Percentiles rank a stretch among this genome's conserved stretches.
phyloP scores from a whole-genome alignment of 2,113 vertebrate genomes.

The Puntigrus tetrazona region DNA sequence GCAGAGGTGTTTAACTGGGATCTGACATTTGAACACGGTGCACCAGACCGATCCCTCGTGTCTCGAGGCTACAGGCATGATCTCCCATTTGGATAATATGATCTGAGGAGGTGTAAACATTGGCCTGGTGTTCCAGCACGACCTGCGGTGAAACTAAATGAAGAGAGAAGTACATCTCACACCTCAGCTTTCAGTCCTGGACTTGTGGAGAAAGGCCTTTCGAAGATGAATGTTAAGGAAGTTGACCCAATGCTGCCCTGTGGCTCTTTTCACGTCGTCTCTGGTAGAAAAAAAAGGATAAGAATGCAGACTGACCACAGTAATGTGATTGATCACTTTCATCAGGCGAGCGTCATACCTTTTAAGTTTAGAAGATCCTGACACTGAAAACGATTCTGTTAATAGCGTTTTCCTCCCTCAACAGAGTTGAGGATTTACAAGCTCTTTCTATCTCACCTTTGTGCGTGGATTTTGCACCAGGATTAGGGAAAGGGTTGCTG shows the following conservation, averaged over 20 bases:
- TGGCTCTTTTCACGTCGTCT: not conserved
- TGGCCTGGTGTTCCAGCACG: not conserved
- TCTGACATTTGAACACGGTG: conserved; percentile 31
- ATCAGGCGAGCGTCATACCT: not conserved
- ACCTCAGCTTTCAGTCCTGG: not conserved
- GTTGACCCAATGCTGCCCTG: not conserved
- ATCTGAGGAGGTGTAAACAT: not conserved
- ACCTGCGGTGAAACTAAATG: not conserved
- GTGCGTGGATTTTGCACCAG: too few species aligned
- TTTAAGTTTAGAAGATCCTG: too few species aligned
- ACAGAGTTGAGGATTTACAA: too few species aligned
- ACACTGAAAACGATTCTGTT: too few species aligned
- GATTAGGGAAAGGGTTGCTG: too few species aligned
- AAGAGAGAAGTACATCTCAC: conserved; percentile 1
- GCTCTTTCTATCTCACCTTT: too few species aligned
- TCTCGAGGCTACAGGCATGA: not conserved
- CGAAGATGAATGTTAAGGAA: not conserved
- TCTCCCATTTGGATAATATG: not conserved
- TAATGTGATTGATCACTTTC: not conserved
- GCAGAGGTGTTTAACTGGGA: conserved; percentile 17
- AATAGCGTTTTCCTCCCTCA: too few species aligned
- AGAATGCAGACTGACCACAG: not conserved
- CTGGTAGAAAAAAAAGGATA: not conserved
- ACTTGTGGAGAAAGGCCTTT: not conserved
- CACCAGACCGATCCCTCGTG: conserved; percentile 8